Percentiles rank a stretch among this genome's conserved stretches.
Evolutionary conservation across 2,113 vertebrate genomes (phyloP).

Genomic region (Scomber scombrus): DNA sequence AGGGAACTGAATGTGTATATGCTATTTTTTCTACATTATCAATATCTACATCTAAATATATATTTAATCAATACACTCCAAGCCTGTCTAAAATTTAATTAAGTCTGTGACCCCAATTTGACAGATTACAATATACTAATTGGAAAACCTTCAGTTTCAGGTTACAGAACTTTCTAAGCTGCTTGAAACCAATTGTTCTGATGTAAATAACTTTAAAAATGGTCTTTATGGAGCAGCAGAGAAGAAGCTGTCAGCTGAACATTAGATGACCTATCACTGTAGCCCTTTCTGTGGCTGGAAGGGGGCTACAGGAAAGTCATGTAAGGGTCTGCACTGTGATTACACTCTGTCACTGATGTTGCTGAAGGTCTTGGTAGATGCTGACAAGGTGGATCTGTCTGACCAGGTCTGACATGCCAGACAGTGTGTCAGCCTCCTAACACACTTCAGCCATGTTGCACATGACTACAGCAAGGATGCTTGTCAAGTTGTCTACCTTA

Average conservation of each 20-base stretch:
- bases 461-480: background rate
- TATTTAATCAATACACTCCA: background rate
- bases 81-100: conserved; percentile 10
- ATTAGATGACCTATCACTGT: conserved; percentile 4
- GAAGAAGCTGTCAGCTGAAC: conserved; percentile 36
- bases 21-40: conserved; percentile 9
- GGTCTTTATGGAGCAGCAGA: background rate
- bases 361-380: conserved; percentile 39
- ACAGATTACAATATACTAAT: background rate
- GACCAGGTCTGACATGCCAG: conserved; percentile 47
- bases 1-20: conserved; percentile 1
- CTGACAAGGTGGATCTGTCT: conserved; percentile 59
- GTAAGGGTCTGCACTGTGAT: conserved; percentile 46
- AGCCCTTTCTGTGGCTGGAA: conserved; percentile 31
- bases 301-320: conserved; percentile 18
- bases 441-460: background rate
- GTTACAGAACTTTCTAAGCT: background rate
- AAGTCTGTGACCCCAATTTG: background rate
- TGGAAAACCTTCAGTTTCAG: background rate
- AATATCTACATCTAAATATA: background rate
- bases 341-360: conserved; percentile 39
- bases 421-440: conserved; percentile 29
- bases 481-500: conserved; percentile 13
- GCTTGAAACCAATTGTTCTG: conserved; percentile 20
- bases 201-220: background rate